Evolutionary conservation across 2,888 invertebrate species (phyloP).

Genomic region (Caenorhabditis doughertyi): DNA sequence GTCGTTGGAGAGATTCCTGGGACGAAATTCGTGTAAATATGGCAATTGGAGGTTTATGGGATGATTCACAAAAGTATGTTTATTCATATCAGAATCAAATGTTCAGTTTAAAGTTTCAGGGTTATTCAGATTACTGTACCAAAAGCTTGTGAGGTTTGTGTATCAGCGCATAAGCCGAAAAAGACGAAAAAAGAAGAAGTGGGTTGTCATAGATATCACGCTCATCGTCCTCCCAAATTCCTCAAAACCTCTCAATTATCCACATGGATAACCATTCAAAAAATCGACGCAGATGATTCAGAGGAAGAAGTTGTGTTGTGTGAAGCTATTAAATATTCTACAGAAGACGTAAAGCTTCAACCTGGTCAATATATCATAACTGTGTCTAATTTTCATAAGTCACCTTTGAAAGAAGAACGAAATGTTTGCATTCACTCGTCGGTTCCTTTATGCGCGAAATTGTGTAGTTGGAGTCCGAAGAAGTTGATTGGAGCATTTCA

Average conservation of each 20-base stretch:
- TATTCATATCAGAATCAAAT: background rate
- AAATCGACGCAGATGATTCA: too few relatives aligned
- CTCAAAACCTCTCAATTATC: too few relatives aligned
- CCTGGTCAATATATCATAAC: background rate
- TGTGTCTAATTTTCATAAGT: background rate
- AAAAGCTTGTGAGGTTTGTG: background rate
- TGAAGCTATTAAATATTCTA: background rate
- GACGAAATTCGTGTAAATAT: background rate
- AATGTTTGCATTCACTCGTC: constrained; percentile 12
- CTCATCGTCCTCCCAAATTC: too few relatives aligned
- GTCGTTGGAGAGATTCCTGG: background rate
- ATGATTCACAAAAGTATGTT: background rate
- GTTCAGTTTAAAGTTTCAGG: too few relatives aligned
- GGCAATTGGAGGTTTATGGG: background rate
- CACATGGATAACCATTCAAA: background rate
- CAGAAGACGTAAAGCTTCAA: background rate
- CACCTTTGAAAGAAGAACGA: background rate
- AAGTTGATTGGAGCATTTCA: background rate
- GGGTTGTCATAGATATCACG: too few relatives aligned
- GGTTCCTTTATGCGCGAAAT: background rate
- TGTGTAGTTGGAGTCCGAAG: background rate
- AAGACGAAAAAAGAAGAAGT: background rate
- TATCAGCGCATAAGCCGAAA: background rate
- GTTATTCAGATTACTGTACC: background rate
- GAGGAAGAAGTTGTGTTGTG: background rate